A percentile compares a stretch with the other conserved stretches of the same genome.
These are phyloP conservation scores for Papilio dardanus DNA, from an alignment of 1,140 invertebrate species.

Conservation along the genomic window DNA sequence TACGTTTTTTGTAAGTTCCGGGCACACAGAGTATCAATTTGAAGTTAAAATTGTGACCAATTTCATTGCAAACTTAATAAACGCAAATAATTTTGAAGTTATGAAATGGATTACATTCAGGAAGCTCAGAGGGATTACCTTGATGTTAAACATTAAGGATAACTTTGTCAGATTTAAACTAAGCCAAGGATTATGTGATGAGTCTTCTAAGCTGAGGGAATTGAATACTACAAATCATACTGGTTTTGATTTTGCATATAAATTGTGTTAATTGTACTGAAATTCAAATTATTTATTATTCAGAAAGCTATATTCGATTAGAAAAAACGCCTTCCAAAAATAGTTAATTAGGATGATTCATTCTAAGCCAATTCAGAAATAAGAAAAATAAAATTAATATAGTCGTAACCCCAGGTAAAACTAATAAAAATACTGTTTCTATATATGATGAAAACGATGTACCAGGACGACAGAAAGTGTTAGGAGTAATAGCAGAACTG, in stretches of 20 bases:
- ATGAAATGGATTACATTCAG: neutral
- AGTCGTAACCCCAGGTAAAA: too few relatives aligned
- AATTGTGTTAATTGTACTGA: neutral
- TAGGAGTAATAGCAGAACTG: neutral
- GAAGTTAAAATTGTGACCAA: too few relatives aligned
- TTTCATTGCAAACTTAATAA: too few relatives aligned
- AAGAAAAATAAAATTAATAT: too few relatives aligned
- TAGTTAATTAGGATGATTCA: too few relatives aligned
- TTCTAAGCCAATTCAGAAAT: too few relatives aligned
- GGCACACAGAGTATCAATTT: too few relatives aligned
- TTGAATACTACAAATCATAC: neutral
- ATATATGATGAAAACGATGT: neutral
- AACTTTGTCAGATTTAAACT: neutral
- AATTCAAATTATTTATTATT: neutral
- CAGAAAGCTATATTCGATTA: neutral
- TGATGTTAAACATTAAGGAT: neutral
- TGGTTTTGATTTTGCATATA: neutral
- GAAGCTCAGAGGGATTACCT: neutral
- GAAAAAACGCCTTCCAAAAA: too few relatives aligned
- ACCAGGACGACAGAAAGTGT: too few relatives aligned
- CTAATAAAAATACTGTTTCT: too few relatives aligned
- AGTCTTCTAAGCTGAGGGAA: neutral
- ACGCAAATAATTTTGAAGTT: neutral
- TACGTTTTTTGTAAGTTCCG: too few relatives aligned
- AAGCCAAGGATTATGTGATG: slow-evolving; percentile 2